phyloP scores from a whole-genome alignment of 2,113 vertebrate species.

The Anarrhichthys ocellatus region DNA sequence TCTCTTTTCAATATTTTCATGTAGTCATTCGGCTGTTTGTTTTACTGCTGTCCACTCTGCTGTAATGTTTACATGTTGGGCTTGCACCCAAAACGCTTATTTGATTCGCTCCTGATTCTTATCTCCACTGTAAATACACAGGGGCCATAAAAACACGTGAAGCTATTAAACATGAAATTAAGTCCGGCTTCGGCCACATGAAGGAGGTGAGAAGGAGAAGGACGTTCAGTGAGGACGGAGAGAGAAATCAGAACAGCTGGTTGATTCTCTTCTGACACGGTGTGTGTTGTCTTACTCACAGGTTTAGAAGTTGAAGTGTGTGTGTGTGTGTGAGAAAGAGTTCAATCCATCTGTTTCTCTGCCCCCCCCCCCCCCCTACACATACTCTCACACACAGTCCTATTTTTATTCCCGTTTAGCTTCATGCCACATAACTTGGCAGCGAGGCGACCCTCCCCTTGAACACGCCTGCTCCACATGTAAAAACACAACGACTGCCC shows the following conservation, averaged over 20 bases:
- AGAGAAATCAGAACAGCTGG: conserved; percentile 65
- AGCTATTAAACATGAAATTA: conserved; percentile 39
- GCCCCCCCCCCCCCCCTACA: conserved; percentile 30
- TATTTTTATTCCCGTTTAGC: conserved; percentile 84
- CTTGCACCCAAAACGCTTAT: conserved; percentile 15
- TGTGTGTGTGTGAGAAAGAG: conserved; percentile 19
- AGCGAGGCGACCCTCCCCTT: conserved; percentile 69
- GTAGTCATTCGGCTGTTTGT: too few relatives aligned
- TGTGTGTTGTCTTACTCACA: conserved; percentile 40
- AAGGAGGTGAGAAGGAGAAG: conserved; percentile 39
- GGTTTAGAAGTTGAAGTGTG: conserved; percentile 29
- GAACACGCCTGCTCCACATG: conserved; percentile 78
- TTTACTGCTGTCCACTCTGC: conserved; percentile 25
- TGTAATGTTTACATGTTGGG: conserved; percentile 56
- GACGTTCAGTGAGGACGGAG: conserved; percentile 38
- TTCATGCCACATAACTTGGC: conserved; percentile 82
- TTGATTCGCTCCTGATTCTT: conserved; percentile 61
- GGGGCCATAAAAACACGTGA: conserved; percentile 50
- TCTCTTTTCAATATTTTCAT: too few relatives aligned
- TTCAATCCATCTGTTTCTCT: conserved; percentile 63
- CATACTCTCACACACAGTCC: conserved; percentile 42
- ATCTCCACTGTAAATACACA: conserved; percentile 60
- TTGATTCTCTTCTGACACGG: conserved; percentile 39
- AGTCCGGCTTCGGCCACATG: conserved; percentile 46
- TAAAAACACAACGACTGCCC: conserved; percentile 78